phyloP scores from a whole-genome alignment of 1,140 invertebrate species.

The Eupeodes corollae region DNA sequence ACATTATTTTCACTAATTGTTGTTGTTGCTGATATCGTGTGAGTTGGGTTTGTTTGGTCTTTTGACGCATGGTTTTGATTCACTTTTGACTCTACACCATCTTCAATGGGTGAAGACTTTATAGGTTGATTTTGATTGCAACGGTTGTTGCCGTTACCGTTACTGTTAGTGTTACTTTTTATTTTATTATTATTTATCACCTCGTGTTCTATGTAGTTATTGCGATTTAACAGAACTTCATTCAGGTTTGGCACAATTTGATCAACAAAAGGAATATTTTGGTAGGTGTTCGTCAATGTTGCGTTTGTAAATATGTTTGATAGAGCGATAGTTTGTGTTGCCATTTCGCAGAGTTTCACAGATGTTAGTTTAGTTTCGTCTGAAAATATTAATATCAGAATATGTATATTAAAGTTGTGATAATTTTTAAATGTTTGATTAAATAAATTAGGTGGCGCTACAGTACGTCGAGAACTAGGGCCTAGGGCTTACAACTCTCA shows the following conservation, averaged over 20 bases:
- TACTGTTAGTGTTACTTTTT: too few species aligned
- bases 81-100: too few species aligned
- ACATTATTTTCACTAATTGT: conserved; percentile 9
- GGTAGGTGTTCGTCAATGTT: conserved; percentile 16
- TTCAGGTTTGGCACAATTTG: conserved; percentile 32
- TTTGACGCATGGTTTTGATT: conserved; percentile 7
- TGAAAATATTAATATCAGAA: not conserved
- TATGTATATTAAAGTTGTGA: too few species aligned
- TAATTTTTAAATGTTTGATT: too few species aligned
- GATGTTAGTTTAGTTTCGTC: not conserved
- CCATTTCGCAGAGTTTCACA: conserved; percentile 35
- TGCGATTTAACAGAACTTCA: too few species aligned
- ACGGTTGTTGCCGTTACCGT: too few species aligned
- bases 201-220: not conserved
- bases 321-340: conserved; percentile 31
- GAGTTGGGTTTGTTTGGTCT: not conserved
- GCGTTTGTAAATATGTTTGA: conserved; percentile 30
- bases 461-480: too few species aligned
- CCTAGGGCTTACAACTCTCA: too few species aligned
- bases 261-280: conserved; percentile 35
- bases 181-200: conserved; percentile 4
- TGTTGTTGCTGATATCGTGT: not conserved
- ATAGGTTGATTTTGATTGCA: too few species aligned
- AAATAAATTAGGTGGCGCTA: too few species aligned
- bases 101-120: too few species aligned